Conservation (phyloP, 2,113 vertebrate species). For the Cervus canadensis region DNA sequence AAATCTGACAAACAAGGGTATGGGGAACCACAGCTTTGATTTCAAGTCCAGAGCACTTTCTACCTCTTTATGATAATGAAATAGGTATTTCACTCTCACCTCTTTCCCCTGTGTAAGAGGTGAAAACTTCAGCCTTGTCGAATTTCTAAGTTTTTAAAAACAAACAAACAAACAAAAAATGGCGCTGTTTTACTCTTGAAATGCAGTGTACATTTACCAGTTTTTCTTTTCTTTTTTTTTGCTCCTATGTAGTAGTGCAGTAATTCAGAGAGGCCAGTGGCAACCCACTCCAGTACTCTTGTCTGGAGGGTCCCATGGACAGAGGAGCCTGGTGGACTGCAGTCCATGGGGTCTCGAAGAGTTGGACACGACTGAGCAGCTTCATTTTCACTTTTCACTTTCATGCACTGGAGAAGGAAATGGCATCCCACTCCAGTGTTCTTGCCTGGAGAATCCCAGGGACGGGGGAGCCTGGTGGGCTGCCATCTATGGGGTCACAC, state of each 20-base stretch:
- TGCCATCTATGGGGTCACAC: rapidly evolving
- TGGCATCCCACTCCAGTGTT: neutral
- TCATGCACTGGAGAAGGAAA: neutral
- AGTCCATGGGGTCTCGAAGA: neutral
- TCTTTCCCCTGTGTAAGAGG: neutral
- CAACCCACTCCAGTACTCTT: neutral
- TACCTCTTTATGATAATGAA: neutral
- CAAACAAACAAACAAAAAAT: neutral
- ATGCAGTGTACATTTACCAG: neutral
- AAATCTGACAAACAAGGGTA: neutral
- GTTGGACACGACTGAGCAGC: rapidly evolving
- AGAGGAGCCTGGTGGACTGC: neutral
- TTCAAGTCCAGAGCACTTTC: neutral
- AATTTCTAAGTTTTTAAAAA: neutral
- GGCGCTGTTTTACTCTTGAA: neutral
- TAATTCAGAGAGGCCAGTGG: neutral
- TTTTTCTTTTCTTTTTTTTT: neutral
- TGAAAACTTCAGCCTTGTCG: neutral
- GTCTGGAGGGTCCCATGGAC: neutral
- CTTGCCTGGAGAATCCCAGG: neutral
- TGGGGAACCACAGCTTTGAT: neutral
- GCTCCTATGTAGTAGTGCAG: neutral
- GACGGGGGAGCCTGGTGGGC: neutral
- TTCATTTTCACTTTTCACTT: neutral
- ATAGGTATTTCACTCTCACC: neutral